Evolutionary conservation across 2,113 vertebrate species (phyloP).

Genomic region (Poeciliopsis occidentalis): DNA sequence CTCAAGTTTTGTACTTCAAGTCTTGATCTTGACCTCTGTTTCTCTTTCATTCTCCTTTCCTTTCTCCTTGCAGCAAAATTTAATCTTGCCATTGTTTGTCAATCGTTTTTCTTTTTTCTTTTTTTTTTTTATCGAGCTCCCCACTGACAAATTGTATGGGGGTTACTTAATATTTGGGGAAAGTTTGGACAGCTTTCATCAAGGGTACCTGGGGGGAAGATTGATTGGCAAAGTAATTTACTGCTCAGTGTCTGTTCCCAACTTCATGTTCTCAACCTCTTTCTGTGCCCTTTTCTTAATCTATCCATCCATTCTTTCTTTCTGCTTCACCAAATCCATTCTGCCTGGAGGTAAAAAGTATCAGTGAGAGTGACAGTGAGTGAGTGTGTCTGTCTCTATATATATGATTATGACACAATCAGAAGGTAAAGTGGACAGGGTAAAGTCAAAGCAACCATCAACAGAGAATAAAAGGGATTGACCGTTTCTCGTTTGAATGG

Average conservation of each 20-base stretch:
- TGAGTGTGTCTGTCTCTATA: conserved; percentile 34
- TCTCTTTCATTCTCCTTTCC: conserved; percentile 28
- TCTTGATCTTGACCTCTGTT: conserved; percentile 35
- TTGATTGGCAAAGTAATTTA: conserved; percentile 85
- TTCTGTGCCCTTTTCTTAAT: conserved; percentile 56
- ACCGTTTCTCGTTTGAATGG: conserved; percentile 35
- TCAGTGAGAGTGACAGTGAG: conserved; percentile 37
- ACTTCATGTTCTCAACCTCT: conserved; percentile 38
- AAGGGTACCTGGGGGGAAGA: conserved; percentile 68
- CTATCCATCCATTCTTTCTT: conserved; percentile 56
- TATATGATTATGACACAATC: conserved; percentile 41
- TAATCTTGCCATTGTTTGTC: conserved; percentile 76
- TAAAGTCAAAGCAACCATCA: conserved; percentile 22
- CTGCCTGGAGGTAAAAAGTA: conserved; percentile 59
- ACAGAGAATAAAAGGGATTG: conserved; percentile 49
- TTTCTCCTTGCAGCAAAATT: conserved; percentile 62
- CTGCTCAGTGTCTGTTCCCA: conserved; percentile 69
- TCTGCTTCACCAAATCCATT: conserved; percentile 57
- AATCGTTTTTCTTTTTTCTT: conserved; percentile 24
- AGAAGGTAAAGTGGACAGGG: conserved; percentile 33
- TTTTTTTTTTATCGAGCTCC: conserved; percentile 40
- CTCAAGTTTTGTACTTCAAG: conserved; percentile 9
- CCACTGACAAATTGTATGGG: conserved; percentile 73
- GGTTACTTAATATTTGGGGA: conserved; percentile 72
- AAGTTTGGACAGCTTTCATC: conserved; percentile 81